phyloP scores from a whole-genome alignment of 1,140 invertebrate genomes.

The Pectinophora gossypiella region DNA sequence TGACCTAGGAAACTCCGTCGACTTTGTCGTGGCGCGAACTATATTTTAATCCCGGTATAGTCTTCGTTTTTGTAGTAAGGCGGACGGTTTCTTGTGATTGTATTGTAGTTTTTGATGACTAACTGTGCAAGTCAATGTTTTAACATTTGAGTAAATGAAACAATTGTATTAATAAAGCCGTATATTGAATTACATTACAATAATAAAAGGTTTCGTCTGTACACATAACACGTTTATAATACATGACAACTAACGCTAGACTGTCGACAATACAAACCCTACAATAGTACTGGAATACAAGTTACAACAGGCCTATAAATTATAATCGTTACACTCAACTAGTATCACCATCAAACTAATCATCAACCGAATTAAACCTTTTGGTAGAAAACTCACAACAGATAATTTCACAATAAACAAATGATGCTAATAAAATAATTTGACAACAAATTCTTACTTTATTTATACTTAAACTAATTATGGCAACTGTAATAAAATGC shows the following conservation, averaged over 20 bases:
- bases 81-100: no score
- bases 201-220: constrained; percentile 56
- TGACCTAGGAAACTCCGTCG: no score
- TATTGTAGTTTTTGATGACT: no score
- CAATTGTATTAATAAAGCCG: constrained; percentile 54
- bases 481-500: constrained; percentile 26
- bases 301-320: constrained; percentile 40
- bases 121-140: no score
- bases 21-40: no score
- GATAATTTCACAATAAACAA: constrained; percentile 47
- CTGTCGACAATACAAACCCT: constrained; percentile 6
- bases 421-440: constrained; percentile 33
- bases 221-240: constrained; percentile 59
- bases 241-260: constrained; percentile 45
- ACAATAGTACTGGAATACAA: constrained; percentile 35
- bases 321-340: constrained; percentile 38
- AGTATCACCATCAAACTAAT: constrained; percentile 58
- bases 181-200: constrained; percentile 52
- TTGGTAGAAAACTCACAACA: constrained; percentile 55
- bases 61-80: no score
- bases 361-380: constrained; percentile 42
- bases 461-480: constrained; percentile 33
- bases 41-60: no score
- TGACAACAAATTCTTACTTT: constrained; percentile 37
- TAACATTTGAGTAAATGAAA: no score